These are phyloP conservation scores for Apistogramma diplotaenia DNA, from an alignment of 2,113 vertebrate genomes.

Conservation along the genomic window DNA sequence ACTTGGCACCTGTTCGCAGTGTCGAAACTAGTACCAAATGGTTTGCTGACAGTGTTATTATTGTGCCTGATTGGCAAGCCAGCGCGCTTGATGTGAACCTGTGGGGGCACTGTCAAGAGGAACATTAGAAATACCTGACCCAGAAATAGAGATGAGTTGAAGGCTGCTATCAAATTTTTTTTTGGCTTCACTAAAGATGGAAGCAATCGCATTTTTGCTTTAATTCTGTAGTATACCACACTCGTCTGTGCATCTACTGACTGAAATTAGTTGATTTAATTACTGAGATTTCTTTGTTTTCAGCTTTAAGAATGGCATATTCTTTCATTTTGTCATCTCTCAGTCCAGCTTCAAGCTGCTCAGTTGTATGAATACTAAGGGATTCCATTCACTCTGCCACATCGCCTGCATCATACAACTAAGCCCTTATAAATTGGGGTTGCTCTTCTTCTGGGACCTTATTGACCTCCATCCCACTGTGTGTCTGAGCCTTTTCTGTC, in stretches of 20 bases:
- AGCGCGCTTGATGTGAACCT: not conserved
- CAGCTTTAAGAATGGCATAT: not conserved
- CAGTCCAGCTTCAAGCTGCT: not conserved
- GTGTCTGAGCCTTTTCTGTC: constrained; percentile 25
- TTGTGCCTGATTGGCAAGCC: not conserved
- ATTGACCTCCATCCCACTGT: constrained; percentile 18
- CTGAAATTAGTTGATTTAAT: not conserved
- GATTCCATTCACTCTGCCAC: constrained; percentile 38
- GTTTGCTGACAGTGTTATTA: not conserved
- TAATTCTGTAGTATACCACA: not conserved
- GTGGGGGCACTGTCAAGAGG: accelerated
- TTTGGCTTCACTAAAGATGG: not conserved
- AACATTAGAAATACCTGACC: not conserved
- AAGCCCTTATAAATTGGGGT: constrained; percentile 22
- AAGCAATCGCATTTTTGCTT: not conserved
- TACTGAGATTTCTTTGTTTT: not conserved
- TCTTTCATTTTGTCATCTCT: not conserved
- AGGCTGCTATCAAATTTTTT: not conserved
- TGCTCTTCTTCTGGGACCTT: constrained; percentile 61
- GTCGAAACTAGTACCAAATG: not conserved
- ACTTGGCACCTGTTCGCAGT: not conserved
- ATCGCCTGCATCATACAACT: constrained; percentile 17
- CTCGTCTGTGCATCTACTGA: not conserved
- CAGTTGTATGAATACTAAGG: constrained; percentile 30
- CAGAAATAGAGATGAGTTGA: not conserved